phyloP scores from a whole-genome alignment of 53 echinoderm and acorn worm species.

The Henricia sp. region DNA sequence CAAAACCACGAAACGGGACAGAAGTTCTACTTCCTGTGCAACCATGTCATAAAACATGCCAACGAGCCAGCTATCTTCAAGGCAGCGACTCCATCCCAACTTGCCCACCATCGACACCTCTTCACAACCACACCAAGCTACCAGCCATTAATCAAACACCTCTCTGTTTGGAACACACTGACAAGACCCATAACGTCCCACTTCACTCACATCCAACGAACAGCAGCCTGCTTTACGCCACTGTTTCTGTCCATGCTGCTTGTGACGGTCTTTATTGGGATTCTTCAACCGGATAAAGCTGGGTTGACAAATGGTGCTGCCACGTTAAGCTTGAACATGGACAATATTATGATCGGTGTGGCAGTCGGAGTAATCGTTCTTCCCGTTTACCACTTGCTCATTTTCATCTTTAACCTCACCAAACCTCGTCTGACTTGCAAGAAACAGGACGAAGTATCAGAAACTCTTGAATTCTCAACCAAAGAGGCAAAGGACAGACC shows the following conservation, averaged over 20 bases:
- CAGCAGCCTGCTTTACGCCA: conserved; percentile 43
- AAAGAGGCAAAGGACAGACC: too few relatives aligned
- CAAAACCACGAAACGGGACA: conserved; percentile 47
- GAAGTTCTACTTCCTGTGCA: conserved; percentile 65
- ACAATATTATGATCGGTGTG: conserved; percentile 59
- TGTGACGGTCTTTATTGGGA: not conserved
- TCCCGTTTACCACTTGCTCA: conserved; percentile 48
- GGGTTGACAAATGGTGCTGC: not conserved
- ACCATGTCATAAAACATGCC: conserved; percentile 31
- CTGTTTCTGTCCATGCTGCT: conserved; percentile 40
- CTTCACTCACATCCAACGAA: conserved; percentile 44
- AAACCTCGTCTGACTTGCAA: conserved; percentile 24
- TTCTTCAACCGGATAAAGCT: not conserved
- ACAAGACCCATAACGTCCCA: conserved; percentile 12
- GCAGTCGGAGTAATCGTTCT: conserved; percentile 48
- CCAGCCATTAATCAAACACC: conserved; percentile 9
- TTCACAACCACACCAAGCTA: conserved; percentile 51
- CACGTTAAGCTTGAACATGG: conserved; percentile 34
- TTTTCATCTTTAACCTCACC: conserved; percentile 19
- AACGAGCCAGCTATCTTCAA: conserved; percentile 39
- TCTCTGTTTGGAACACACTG: conserved; percentile 57
- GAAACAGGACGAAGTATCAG: not conserved
- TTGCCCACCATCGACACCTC: conserved; percentile 41
- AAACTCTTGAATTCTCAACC: conserved; percentile 6
- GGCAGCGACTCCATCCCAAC: conserved; percentile 11